Conservation (phyloP, 2,113 vertebrate species). For the Pogonocichla stellata region DNA sequence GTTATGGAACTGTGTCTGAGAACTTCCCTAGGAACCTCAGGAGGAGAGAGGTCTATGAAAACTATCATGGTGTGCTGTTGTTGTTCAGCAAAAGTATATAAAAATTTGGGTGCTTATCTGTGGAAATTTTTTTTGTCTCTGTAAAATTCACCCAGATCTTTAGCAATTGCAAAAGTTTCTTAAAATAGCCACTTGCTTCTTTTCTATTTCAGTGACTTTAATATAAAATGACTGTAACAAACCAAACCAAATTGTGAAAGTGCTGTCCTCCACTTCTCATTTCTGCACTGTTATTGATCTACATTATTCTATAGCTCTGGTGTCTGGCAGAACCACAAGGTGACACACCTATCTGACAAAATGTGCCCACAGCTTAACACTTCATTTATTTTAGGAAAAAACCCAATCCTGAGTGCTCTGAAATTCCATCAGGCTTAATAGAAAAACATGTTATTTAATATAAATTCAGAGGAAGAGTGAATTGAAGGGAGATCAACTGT, state of each 20-base stretch:
- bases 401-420: background rate
- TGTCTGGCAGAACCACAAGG: background rate
- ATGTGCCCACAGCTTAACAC: background rate
- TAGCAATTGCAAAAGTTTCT: background rate
- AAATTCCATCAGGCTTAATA: background rate
- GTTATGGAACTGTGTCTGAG: background rate
- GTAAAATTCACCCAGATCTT: background rate
- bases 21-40: background rate
- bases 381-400: background rate
- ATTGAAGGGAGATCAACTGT: background rate
- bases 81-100: background rate
- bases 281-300: background rate
- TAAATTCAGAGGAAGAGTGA: background rate
- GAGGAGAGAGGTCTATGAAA: background rate
- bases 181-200: background rate
- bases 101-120: background rate
- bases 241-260: background rate
- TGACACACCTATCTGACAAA: background rate
- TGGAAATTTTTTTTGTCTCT: background rate
- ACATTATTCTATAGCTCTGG: background rate
- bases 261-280: background rate
- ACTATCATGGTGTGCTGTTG: background rate
- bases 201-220: background rate
- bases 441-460: background rate
- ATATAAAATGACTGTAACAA: background rate